Evolutionary conservation across 2,888 invertebrate species (phyloP).

Genomic region (Scrobipalpa costella): DNA sequence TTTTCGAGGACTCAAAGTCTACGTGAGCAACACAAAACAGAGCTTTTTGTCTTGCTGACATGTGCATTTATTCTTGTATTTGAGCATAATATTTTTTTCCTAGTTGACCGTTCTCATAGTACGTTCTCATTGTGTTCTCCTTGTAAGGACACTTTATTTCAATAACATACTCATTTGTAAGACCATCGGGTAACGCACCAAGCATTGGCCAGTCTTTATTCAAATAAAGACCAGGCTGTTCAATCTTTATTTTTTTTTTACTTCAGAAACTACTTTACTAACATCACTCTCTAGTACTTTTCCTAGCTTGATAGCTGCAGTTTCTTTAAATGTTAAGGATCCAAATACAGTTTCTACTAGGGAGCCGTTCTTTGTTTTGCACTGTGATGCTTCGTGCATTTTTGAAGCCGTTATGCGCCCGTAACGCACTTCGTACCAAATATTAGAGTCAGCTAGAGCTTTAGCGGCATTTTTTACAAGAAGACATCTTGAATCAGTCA

Average conservation of each 20-base stretch:
- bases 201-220: slow-evolving; percentile 30
- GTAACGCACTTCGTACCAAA: slow-evolving; percentile 42
- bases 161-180: slow-evolving; percentile 29
- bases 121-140: slow-evolving; percentile 22
- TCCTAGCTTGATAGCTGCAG: slow-evolving; percentile 32
- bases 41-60: slow-evolving; percentile 23
- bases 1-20: slow-evolving; percentile 27
- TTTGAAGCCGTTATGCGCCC: slow-evolving; percentile 34
- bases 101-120: slow-evolving; percentile 14
- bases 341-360: slow-evolving; percentile 31
- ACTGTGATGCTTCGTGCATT: slow-evolving; percentile 30
- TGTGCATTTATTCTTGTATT: slow-evolving; percentile 28
- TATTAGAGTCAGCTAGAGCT: slow-evolving; percentile 30
- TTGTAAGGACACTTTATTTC: slow-evolving; percentile 31
- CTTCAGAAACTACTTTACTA: slow-evolving; percentile 3
- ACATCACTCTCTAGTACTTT: slow-evolving; percentile 26
- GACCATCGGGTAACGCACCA: slow-evolving; percentile 32
- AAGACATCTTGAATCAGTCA: slow-evolving; percentile 21
- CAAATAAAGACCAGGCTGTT: slow-evolving; percentile 19
- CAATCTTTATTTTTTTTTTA: not conserved
- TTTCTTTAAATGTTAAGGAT: slow-evolving; percentile 30
- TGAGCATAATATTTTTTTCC: slow-evolving; percentile 29
- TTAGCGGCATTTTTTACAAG: slow-evolving; percentile 29
- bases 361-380: slow-evolving; percentile 31
- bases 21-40: slow-evolving; percentile 30